These are phyloP conservation scores for Chelmon rostratus DNA, from an alignment of 2,797 vertebrate genomes.

Conservation along the genomic window DNA sequence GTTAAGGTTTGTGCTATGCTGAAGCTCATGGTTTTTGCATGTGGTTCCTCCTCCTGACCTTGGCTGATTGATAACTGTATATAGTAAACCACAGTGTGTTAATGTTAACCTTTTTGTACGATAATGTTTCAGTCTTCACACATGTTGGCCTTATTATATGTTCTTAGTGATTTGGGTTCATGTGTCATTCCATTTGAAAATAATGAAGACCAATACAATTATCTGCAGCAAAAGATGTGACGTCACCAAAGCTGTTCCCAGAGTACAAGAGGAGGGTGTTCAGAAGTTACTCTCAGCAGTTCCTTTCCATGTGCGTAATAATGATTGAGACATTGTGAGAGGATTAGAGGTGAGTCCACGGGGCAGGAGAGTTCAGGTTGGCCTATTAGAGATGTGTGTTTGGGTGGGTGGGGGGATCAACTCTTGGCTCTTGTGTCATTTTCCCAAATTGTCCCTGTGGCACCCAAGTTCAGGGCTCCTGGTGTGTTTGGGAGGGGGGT, in stretches of 20 bases:
- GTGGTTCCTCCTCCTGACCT: too few relatives aligned
- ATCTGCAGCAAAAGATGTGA: background rate
- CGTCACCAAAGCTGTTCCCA: background rate
- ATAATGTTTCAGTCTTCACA: background rate
- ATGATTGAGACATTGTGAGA: background rate
- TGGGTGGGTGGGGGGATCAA: background rate
- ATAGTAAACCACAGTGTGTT: background rate
- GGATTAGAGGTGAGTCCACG: background rate
- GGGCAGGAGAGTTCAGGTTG: slow-evolving; percentile 26
- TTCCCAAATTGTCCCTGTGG: slow-evolving; percentile 44
- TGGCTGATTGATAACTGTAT: background rate
- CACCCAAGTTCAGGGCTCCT: slow-evolving; percentile 54
- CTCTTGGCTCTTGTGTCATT: slow-evolving; percentile 54
- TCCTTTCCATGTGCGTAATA: background rate
- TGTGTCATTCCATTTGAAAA: background rate
- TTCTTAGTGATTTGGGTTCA: background rate
- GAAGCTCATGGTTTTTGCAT: too few relatives aligned
- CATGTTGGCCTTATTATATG: background rate
- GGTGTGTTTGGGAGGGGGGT: slow-evolving; percentile 38
- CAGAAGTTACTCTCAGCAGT: background rate
- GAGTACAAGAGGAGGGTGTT: background rate
- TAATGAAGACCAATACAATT: background rate
- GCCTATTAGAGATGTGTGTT: slow-evolving; percentile 20
- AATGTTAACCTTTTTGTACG: background rate
- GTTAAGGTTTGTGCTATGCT: too few relatives aligned